Evolutionary conservation across 1,140 invertebrate genomes (phyloP).

Genomic region (Drosophila erecta): DNA sequence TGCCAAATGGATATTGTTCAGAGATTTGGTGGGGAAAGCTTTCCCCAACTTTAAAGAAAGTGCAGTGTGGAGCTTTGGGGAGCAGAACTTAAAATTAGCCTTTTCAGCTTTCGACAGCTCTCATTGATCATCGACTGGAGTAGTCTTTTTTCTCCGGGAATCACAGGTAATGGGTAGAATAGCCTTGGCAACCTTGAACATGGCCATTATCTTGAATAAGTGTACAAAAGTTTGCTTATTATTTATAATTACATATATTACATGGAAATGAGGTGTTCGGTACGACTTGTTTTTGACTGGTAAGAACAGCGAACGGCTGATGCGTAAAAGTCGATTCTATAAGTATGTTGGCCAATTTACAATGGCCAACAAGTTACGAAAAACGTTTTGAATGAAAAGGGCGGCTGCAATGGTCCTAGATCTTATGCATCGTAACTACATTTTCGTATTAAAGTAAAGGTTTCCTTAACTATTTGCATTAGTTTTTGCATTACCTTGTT

Average conservation of each 20-base stretch:
- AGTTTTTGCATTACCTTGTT: neutral
- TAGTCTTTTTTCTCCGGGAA: neutral
- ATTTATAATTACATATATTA: slow-evolving; percentile 5
- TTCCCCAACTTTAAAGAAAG: neutral
- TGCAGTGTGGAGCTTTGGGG: neutral
- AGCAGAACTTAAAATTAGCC: neutral
- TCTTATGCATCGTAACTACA: too few species aligned
- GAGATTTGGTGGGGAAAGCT: neutral
- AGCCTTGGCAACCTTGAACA: slow-evolving; percentile 17
- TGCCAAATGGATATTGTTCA: neutral
- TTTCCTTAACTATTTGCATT: neutral
- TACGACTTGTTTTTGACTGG: slow-evolving; percentile 15
- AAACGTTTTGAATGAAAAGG: neutral
- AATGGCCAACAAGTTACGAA: neutral
- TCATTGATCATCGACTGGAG: slow-evolving; percentile 1
- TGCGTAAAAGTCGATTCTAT: slow-evolving; percentile 47
- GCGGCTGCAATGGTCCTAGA: too few species aligned
- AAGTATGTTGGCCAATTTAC: slow-evolving; percentile 17
- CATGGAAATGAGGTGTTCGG: slow-evolving; percentile 4
- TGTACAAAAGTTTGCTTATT: slow-evolving; percentile 1
- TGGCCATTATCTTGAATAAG: slow-evolving; percentile 12
- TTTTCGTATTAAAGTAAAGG: too few species aligned
- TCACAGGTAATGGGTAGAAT: slow-evolving; percentile 9
- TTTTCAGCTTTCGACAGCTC: neutral
- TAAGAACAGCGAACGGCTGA: slow-evolving; percentile 26